Percentiles rank a stretch among this genome's conserved stretches.
phyloP scores from a whole-genome alignment of 2,113 vertebrate species.

The Chascanopsetta lugubris region DNA sequence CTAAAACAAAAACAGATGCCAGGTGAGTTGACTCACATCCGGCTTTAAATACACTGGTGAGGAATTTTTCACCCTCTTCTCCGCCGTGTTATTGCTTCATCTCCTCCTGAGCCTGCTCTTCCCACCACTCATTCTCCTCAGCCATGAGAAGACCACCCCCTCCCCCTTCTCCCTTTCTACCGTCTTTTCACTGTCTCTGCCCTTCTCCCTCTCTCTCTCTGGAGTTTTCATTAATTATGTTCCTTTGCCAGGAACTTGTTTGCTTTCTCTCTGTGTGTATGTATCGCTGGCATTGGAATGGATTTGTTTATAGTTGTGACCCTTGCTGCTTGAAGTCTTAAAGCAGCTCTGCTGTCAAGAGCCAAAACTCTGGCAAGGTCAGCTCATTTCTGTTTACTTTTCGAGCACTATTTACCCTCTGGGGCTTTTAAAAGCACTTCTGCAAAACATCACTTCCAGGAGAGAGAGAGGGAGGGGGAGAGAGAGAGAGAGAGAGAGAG shows the following conservation, averaged over 20 bases:
- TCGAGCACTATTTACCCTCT: slow-evolving; percentile 91
- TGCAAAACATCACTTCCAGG: slow-evolving; percentile 87
- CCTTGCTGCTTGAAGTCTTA: slow-evolving; percentile 89
- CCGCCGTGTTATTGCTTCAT: slow-evolving; percentile 60
- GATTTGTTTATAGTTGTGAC: slow-evolving; percentile 89
- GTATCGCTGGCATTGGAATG: slow-evolving; percentile 78
- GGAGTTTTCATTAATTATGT: slow-evolving; percentile 77
- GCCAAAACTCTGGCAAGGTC: slow-evolving; percentile 91
- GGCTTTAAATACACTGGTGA: slow-evolving; percentile 86
- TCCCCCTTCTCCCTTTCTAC: slow-evolving; percentile 53
- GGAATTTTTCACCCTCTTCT: slow-evolving; percentile 74
- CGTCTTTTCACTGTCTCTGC: slow-evolving; percentile 55
- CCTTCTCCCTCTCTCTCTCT: slow-evolving; percentile 58
- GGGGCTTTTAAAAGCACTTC: slow-evolving; percentile 91
- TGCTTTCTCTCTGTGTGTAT: slow-evolving; percentile 70
- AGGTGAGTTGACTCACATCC: slow-evolving; percentile 89
- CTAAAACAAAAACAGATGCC: slow-evolving; percentile 91
- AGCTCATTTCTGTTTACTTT: slow-evolving; percentile 94
- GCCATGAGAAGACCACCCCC: slow-evolving; percentile 54
- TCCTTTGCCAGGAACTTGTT: slow-evolving; percentile 76
- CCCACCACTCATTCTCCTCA: slow-evolving; percentile 44
- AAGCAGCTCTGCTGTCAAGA: slow-evolving; percentile 92
- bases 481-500: slow-evolving; percentile 13
- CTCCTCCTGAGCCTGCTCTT: slow-evolving; percentile 45
- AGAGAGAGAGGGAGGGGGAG: slow-evolving; percentile 62